Conservation (phyloP, 2,797 vertebrate genomes). For the Tympanoctomys barrerae region DNA sequence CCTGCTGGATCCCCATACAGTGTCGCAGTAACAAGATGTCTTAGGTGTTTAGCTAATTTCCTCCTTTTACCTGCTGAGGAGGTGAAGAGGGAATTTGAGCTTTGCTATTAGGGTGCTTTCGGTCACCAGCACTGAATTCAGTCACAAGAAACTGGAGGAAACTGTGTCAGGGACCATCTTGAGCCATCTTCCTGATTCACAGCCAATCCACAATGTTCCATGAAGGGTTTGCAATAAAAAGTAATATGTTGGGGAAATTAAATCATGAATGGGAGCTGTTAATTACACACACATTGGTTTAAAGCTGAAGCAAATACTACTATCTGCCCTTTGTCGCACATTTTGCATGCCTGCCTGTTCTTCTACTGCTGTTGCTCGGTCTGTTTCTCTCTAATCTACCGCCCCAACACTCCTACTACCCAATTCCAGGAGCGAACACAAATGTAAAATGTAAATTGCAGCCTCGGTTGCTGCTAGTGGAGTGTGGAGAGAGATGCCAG, state of each 20-base stretch:
- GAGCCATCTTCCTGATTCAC: conserved; percentile 71
- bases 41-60: conserved; percentile 13
- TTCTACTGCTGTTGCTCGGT: conserved; percentile 66
- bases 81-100: neutral
- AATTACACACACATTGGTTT: conserved; percentile 84
- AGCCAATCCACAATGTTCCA: conserved; percentile 72
- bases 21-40: neutral
- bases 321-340: conserved; percentile 79
- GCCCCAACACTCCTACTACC: conserved; percentile 64
- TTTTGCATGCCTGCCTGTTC: conserved; percentile 80
- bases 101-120: neutral
- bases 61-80: neutral
- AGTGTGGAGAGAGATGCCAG: conserved; percentile 34
- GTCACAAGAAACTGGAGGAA: conserved; percentile 61
- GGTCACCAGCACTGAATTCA: conserved; percentile 28
- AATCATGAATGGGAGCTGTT: conserved; percentile 82
- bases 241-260: conserved; percentile 83
- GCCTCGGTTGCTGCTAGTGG: conserved; percentile 72
- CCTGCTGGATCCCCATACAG: neutral
- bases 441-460: conserved; percentile 81
- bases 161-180: conserved; percentile 64
- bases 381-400: conserved; percentile 83
- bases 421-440: conserved; percentile 65
- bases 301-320: conserved; percentile 70
- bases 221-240: conserved; percentile 81